Conservation (phyloP, 53 echinoderm and acorn worm species). For the Pentamera pediparva region DNA sequence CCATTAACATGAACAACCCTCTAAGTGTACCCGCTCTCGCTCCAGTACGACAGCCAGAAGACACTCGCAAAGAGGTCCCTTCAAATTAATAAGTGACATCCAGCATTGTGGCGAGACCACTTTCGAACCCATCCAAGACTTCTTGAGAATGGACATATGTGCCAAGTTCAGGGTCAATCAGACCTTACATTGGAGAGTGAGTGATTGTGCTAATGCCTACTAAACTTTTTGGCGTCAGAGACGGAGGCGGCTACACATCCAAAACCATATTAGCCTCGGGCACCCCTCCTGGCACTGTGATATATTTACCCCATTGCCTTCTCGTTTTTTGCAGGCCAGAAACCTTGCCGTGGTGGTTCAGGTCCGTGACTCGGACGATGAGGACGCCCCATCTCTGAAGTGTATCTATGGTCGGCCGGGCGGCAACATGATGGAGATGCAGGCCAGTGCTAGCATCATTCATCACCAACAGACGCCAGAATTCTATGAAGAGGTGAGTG, state of each 20-base stretch:
- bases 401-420: slow-evolving; percentile 86
- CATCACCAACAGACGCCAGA: slow-evolving; percentile 89
- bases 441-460: slow-evolving; percentile 68
- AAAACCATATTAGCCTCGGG: neutral
- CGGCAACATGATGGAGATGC: slow-evolving; percentile 53
- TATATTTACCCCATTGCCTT: slow-evolving; percentile 1
- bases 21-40: slow-evolving; percentile 72
- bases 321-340: slow-evolving; percentile 56
- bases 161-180: too few species aligned
- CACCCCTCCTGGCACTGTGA: neutral
- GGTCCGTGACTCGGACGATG: slow-evolving; percentile 91
- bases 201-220: neutral
- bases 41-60: slow-evolving; percentile 91
- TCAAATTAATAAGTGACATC: too few species aligned
- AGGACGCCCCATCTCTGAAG: slow-evolving; percentile 72
- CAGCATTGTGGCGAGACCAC: too few species aligned
- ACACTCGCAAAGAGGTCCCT: slow-evolving; percentile 77
- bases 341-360: slow-evolving; percentile 83
- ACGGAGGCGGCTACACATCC: too few species aligned
- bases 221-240: neutral
- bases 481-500: slow-evolving; percentile 90
- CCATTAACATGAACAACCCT: slow-evolving; percentile 77
- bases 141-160: too few species aligned
- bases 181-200: too few species aligned
- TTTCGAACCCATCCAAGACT: too few species aligned